Evolutionary conservation across 2,888 invertebrate genomes (phyloP), one percentile per base, ranked within the genome.

Genomic region (Hipparchia semele): DNA sequence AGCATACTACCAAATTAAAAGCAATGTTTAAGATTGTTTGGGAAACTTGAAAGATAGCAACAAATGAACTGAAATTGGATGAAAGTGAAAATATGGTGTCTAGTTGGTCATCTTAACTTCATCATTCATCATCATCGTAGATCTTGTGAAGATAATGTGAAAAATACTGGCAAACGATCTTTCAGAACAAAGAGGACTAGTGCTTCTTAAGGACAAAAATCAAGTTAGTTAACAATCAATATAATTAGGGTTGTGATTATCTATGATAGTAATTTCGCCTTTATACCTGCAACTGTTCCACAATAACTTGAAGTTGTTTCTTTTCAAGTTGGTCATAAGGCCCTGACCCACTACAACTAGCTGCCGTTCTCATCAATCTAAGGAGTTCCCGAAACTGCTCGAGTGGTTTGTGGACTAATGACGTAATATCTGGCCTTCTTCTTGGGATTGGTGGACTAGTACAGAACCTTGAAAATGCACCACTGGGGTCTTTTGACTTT

Each of bases 381-480:
- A 94, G 81, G 54, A 94, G 84, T 74, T 94, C 94, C 10, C 94
- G 83, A 82, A 94, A 94, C 92, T 98, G 98, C 88, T 98, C 97
- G 79, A 98, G 87, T 0, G 98, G 98, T 83, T 97, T 96, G 87
- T 98, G 97, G 75, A 98, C 95, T 79, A 98, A 95, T 12, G 97
- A 96, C 10, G 98, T 98, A 77, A 98, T 95, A 86, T 98, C 98
- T 12, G 98, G 98, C 78, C 97, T 95, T 86, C 97, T 95, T 77
- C 97, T 95, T 2, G 98, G 97, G 80, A 98, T 96, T 13, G 96
- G 95, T 2, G 98, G 98, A 82, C 96, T 97, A 73, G 96, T 96
- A 80, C 97, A 96, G 85, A 98, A 96, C 75, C 96, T 95, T 68
- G 97, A 96, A 86, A 98, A 98, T 49, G 97, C 96, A 10, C 97